Base-by-base conservation (phyloP, 1,140 invertebrate species). In the Drosophila littoralis region DNA sequence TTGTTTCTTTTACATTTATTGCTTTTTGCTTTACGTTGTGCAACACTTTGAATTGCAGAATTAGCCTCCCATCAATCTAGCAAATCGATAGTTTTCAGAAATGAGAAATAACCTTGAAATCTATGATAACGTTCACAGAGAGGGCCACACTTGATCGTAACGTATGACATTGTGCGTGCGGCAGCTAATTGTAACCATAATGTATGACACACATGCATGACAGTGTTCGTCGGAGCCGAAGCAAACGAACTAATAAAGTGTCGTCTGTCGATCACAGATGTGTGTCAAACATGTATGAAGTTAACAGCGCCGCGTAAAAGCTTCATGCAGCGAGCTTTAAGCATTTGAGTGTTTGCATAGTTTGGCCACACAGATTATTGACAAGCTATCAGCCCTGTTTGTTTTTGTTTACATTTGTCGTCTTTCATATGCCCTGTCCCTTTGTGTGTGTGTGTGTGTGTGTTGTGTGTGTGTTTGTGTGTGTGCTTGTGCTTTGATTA, bases 331-430 rank as follows among this genome's bases (percentile, higher is more conserved):
- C 17, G 8, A 68, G 66, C 66, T 61, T 52, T 43, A 22, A 57
- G 51, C 61, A 32, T 42, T 2, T 51, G 2, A 32, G 8, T 54
- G 35, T 45, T 13, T 38, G 22, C 22, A 28, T 40, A 40, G 38
- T 40, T 40, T 6, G 38, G 10, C 5, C 38, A 40, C 38, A 40
- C 38, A n/a, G 38, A n/a, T 45, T 45, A 45, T 17, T 52, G 15
- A 8, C 15, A 52, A 36, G 12, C 7, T 13, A 10, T 32, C 22
- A 48, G n/a, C 13, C 9, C 50, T 28, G 60, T 12, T 17, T 59
- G 45, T 61, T 67, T 67, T 67, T 58, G 54, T 57, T 66, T 66
- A 60, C 55, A 50, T 69, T 60, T 35, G 38, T 17, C 36, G 67
- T 55, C 67, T 55, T 63, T 54, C 48, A 70, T 54, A 70, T 61